Conservation (phyloP, 2,113 vertebrate genomes). For the Phoxinus phoxinus region DNA sequence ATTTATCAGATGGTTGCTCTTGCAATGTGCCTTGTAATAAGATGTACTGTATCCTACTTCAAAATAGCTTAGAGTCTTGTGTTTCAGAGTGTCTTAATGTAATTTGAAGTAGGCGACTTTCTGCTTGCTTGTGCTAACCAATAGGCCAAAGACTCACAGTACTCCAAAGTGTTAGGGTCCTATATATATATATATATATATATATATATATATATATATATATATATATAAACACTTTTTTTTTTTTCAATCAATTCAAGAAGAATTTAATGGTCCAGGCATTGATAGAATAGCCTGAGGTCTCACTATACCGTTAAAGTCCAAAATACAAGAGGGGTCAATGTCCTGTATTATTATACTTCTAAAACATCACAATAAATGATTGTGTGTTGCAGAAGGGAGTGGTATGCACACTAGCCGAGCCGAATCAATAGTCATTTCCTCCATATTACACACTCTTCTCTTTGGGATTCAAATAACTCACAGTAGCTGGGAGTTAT, state of each 20-base stretch:
- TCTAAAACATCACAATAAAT: conserved; percentile 30
- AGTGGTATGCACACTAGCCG: conserved; percentile 13
- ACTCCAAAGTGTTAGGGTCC: background rate
- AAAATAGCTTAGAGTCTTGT: background rate
- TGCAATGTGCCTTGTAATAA: conserved; percentile 39
- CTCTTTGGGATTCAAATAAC: conserved; percentile 41
- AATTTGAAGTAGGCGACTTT: conserved; percentile 1
- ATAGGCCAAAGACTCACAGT: background rate
- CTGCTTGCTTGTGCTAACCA: background rate
- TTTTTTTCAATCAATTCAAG: background rate
- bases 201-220: too few species aligned
- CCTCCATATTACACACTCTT: conserved; percentile 33
- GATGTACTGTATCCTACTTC: conserved; percentile 12
- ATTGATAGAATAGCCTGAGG: conserved; percentile 26
- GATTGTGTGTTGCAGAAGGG: conserved; percentile 13
- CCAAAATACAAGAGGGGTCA: background rate
- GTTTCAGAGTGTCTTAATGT: background rate
- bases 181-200: background rate
- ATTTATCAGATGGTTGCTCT: conserved; percentile 49
- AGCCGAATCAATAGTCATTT: conserved; percentile 53
- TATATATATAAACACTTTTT: too few species aligned
- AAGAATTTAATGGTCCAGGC: conserved; percentile 1
- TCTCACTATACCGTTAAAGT: conserved; percentile 24
- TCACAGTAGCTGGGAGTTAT: conserved; percentile 40
- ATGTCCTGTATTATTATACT: conserved; percentile 25